Base-by-base conservation (phyloP, 2,888 invertebrate species). In the Caenorhabditis uteleia region DNA sequence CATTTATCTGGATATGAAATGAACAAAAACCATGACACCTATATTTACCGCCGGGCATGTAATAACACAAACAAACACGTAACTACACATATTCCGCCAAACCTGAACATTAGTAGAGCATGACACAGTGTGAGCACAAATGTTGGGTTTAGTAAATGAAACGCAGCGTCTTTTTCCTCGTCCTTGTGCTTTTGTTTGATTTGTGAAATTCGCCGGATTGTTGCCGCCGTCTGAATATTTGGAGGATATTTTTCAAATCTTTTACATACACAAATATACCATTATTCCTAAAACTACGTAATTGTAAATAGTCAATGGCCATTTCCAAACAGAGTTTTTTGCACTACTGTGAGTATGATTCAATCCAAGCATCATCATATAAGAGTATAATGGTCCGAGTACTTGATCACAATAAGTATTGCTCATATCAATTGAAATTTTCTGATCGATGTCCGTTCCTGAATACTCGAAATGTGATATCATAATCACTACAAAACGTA, bases 41-140 rank as follows among this genome's bases (percentile, higher is more conserved):
- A n/a, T n/a, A n/a, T n/a, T n/a, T n/a, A n/a, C n/a, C n/a, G n/a
- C n/a, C n/a, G n/a, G n/a, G n/a, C n/a, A n/a, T n/a, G n/a, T n/a
- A n/a, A n/a, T n/a, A n/a, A n/a, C n/a, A n/a, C n/a, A n/a, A n/a
- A n/a, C n/a, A n/a, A n/a, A n/a, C n/a, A n/a, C n/a, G n/a, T n/a
- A n/a, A n/a, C n/a, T n/a, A n/a, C n/a, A n/a, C n/a, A n/a, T n/a
- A n/a, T n/a, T n/a, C n/a, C 3, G 14, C 5, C 31, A 8, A 31
- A 69, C 69, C 69, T 69, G 62, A 73, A 68, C 59, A 73, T 46
- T 38, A 73, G 62, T 25, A 73, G 56, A 20, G 69, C 69, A 62
- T 73, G 68, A 51, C 70, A 70, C 43, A 70, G 38, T n/a, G 73
- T 73, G 43, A 73, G 46, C n/a, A 73, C 73, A 48, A 70, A 61